Conservation (phyloP, 2,797 vertebrate species). For the Tenualosa thibaudeaui region DNA sequence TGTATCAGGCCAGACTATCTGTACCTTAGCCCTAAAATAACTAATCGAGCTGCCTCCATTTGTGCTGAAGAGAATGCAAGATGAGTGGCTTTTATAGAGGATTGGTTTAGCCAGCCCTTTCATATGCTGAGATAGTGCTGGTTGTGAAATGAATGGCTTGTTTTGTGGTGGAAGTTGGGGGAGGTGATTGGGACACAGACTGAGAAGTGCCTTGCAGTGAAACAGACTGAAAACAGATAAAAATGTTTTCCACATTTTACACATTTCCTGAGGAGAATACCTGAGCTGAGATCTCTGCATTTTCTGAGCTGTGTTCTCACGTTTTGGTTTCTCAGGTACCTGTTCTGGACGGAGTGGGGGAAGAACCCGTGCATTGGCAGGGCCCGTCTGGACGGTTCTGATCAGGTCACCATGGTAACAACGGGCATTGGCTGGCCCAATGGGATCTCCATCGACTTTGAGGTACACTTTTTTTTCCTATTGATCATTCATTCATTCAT, state of each 20-base stretch:
- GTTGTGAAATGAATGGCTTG: neutral
- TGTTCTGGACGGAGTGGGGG: slow-evolving; percentile 99
- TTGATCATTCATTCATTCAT: neutral
- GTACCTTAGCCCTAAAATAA: neutral
- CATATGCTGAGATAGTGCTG: neutral
- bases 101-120: neutral
- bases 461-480: slow-evolving; percentile 71
- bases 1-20: slow-evolving; percentile 3
- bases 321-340: slow-evolving; percentile 75
- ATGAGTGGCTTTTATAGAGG: neutral
- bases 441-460: slow-evolving; percentile 95
- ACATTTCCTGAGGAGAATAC: no score
- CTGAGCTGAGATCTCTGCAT: neutral
- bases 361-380: slow-evolving; percentile 93
- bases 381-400: slow-evolving; percentile 91
- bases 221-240: no score
- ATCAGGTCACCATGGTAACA: slow-evolving; percentile 90
- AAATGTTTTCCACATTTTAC: no score
- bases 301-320: neutral
- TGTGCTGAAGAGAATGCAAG: neutral
- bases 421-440: slow-evolving; percentile 94
- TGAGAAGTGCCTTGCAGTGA: no score
- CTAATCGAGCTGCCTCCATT: neutral
- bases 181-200: neutral
- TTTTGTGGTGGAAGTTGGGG: neutral